Percentiles rank a stretch among this genome's conserved stretches.
These are phyloP conservation scores for Phalangium opilio DNA, from an alignment of 2,888 invertebrate species.

Conservation along the genomic window DNA sequence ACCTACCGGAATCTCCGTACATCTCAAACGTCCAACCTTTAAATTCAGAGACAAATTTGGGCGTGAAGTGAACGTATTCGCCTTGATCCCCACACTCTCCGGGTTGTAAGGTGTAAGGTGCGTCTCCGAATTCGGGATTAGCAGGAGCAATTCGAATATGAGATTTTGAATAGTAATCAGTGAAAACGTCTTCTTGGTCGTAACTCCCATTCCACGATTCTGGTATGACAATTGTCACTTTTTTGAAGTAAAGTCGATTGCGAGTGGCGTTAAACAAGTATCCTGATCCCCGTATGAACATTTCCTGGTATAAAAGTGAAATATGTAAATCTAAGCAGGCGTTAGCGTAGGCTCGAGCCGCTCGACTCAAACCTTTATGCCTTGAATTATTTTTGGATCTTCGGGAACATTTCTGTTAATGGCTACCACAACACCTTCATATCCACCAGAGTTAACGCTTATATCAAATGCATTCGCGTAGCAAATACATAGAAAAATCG, in stretches of 20 bases:
- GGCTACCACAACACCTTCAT: too few relatives aligned
- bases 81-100: slow-evolving; percentile 43
- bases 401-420: too few relatives aligned
- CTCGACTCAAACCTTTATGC: too few relatives aligned
- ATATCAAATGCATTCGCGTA: too few relatives aligned
- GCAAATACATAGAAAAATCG: too few relatives aligned
- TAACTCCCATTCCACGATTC: slow-evolving; percentile 40
- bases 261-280: slow-evolving; percentile 42
- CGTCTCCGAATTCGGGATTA: slow-evolving; percentile 37
- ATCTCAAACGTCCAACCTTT: slow-evolving; percentile 14
- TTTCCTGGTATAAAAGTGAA: too few relatives aligned
- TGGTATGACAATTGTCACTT: slow-evolving; percentile 44
- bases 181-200: slow-evolving; percentile 12
- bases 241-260: slow-evolving; percentile 41
- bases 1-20: slow-evolving; percentile 6
- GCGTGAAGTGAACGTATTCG: slow-evolving; percentile 40
- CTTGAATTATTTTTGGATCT: too few relatives aligned
- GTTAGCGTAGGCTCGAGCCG: too few relatives aligned
- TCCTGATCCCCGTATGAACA: slow-evolving; percentile 41
- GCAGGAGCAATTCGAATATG: slow-evolving; percentile 39
- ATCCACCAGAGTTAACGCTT: too few relatives aligned
- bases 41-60: slow-evolving; percentile 20
- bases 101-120: slow-evolving; percentile 46
- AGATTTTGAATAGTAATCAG: slow-evolving; percentile 26
- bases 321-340: too few relatives aligned